Evolutionary conservation across 2,888 invertebrate genomes (phyloP).

Genomic region (Cheiracanthium punctorium): DNA sequence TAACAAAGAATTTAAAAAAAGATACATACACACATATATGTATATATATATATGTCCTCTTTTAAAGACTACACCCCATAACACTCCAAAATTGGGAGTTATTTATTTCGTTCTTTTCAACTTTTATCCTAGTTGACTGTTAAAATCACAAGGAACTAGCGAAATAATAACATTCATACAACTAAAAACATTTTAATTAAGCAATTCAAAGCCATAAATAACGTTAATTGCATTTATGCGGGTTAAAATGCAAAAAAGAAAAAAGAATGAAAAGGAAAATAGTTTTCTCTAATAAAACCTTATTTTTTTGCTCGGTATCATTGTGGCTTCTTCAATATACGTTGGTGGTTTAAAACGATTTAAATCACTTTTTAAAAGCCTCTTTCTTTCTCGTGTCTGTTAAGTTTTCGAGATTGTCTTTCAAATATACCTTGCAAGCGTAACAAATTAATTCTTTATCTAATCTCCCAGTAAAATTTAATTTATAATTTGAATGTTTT

Average conservation of each 20-base stretch:
- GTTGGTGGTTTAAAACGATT: not conserved
- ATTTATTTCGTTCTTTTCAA: not conserved
- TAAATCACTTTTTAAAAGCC: not conserved
- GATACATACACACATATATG: no score
- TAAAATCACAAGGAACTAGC: not conserved
- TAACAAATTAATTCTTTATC: no score
- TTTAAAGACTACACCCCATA: not conserved
- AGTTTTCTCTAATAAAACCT: not conserved
- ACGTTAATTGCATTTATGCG: not conserved
- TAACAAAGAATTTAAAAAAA: no score
- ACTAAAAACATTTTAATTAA: not conserved
- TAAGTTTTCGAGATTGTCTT: no score
- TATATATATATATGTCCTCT: no score
- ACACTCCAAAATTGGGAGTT: not conserved
- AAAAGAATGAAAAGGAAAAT: no score
- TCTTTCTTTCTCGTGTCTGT: no score
- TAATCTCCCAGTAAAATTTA: no score
- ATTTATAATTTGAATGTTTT: no score
- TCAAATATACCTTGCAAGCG: no score
- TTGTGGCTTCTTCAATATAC: not conserved
- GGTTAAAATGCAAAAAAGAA: not conserved
- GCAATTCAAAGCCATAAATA: constrained; percentile 1
- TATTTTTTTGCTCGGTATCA: not conserved
- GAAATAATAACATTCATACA: not conserved
- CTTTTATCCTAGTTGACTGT: not conserved